A percentile compares a stretch with the other conserved stretches of the same genome.
phyloP scores from a whole-genome alignment of 1,140 invertebrate genomes.

The Eupristina koningsbergeri region DNA sequence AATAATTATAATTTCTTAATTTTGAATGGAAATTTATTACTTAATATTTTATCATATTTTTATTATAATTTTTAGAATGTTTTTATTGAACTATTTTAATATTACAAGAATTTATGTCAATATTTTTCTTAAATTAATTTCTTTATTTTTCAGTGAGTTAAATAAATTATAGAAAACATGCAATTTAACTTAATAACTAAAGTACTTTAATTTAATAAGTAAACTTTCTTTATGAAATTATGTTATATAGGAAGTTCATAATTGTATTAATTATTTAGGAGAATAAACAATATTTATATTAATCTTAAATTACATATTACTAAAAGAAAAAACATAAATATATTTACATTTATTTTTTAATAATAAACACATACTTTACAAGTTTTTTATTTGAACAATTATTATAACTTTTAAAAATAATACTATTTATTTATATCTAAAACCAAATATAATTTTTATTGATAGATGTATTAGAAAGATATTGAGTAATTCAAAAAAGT shows the following conservation, averaged over 20 bases:
- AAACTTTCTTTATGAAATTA: neutral
- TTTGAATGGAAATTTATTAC: too few relatives aligned
- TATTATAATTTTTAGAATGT: too few relatives aligned
- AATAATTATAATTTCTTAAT: too few relatives aligned
- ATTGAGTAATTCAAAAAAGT: conserved; percentile 13
- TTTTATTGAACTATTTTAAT: too few relatives aligned
- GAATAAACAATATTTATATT: too few relatives aligned
- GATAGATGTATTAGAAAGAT: too few relatives aligned
- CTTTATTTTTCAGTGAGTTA: neutral
- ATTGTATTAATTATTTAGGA: conserved; percentile 19
- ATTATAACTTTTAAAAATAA: conserved; percentile 30
- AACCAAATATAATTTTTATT: conserved; percentile 32
- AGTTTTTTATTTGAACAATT: conserved; percentile 13
- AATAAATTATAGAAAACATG: neutral
- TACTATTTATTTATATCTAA: conserved; percentile 32
- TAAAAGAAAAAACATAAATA: conserved; percentile 10
- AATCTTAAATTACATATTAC: neutral
- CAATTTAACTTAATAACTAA: neutral
- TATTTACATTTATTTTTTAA: conserved; percentile 14
- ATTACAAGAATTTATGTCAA: neutral
- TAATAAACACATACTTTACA: conserved; percentile 19
- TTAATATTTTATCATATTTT: too few relatives aligned
- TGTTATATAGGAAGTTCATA: neutral
- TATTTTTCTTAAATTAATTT: neutral
- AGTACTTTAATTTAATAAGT: too few relatives aligned